phyloP scores from a whole-genome alignment of 2,888 invertebrate genomes.

The Archips crataeganus region DNA sequence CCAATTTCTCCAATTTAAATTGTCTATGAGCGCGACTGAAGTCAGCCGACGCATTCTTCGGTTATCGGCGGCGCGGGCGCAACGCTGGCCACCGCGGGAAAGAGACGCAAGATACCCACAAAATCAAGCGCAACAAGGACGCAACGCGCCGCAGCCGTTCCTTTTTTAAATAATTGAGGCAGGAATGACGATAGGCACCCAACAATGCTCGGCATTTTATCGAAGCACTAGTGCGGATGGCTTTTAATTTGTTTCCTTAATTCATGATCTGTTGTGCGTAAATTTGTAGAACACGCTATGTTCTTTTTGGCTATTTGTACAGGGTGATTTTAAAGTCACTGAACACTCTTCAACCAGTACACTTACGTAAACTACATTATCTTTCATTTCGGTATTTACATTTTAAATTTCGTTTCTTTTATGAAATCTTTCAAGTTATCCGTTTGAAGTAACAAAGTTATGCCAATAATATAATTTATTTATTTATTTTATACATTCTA shows the following conservation, averaged over 20 bases:
- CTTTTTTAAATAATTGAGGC: slow-evolving; percentile 83
- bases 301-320: background rate
- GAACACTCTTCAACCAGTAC: too few species aligned
- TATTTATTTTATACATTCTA: background rate
- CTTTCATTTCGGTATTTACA: too few species aligned
- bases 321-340: background rate
- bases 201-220: slow-evolving; percentile 79
- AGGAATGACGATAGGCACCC: slow-evolving; percentile 82
- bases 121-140: slow-evolving; percentile 70
- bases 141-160: slow-evolving; percentile 66
- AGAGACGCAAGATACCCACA: slow-evolving; percentile 60
- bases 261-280: slow-evolving; percentile 54
- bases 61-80: slow-evolving; percentile 80
- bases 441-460: too few species aligned
- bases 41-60: slow-evolving; percentile 83
- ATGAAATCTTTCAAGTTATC: too few species aligned
- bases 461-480: too few species aligned
- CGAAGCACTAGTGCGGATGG: slow-evolving; percentile 74
- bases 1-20: slow-evolving; percentile 85
- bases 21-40: slow-evolving; percentile 84
- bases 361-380: too few species aligned
- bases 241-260: slow-evolving; percentile 78
- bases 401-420: too few species aligned
- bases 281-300: slow-evolving; percentile 4
- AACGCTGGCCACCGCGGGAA: slow-evolving; percentile 59